Evolutionary conservation across 2,113 vertebrate species (phyloP).

Genomic region (Stercorarius parasiticus): DNA sequence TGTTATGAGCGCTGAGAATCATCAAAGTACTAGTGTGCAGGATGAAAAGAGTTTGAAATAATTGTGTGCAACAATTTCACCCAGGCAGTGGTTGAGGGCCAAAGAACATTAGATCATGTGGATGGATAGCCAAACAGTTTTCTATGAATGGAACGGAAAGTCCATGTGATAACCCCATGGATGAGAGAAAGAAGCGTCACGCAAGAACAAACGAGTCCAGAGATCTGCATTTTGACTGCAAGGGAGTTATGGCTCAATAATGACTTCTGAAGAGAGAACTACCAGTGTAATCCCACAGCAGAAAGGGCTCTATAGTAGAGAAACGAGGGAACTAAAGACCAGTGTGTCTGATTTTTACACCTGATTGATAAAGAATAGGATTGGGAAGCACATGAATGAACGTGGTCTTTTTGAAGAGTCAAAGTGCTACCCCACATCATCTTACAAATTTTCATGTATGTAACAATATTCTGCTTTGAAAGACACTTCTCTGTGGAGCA

Average conservation of each 20-base stretch:
- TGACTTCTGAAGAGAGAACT: neutral
- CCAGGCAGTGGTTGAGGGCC: neutral
- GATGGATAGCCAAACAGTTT: neutral
- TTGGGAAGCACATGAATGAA: neutral
- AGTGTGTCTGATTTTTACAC: neutral
- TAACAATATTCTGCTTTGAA: neutral
- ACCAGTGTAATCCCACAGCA: neutral
- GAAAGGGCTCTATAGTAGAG: neutral
- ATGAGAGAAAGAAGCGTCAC: neutral
- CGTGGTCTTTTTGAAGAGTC: neutral
- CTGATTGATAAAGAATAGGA: neutral
- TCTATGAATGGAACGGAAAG: neutral
- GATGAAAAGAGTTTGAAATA: neutral
- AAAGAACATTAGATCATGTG: neutral
- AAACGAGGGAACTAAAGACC: neutral
- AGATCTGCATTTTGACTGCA: neutral
- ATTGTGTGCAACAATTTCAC: neutral
- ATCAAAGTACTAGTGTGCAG: neutral
- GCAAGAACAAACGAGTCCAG: neutral
- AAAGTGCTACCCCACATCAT: neutral
- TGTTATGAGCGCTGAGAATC: neutral
- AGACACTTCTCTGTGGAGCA: neutral
- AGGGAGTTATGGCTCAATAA: neutral
- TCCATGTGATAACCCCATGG: neutral
- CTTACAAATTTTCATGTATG: neutral